Conservation (phyloP, 1,140 invertebrate species). For the Oryzaephilus surinamensis region DNA sequence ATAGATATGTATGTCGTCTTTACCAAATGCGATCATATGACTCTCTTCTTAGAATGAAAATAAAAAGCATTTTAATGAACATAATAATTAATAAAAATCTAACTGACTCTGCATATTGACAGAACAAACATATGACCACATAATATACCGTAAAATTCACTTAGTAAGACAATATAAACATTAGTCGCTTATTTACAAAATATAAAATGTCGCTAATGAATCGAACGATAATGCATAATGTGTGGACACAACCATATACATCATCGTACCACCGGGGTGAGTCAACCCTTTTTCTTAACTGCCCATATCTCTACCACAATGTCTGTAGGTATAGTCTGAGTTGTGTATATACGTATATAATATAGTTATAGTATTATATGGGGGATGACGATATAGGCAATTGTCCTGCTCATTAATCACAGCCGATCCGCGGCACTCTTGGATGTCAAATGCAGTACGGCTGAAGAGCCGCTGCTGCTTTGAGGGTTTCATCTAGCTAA, state of each 20-base stretch:
- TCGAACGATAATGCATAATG: constrained; percentile 1
- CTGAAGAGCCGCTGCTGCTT: constrained; percentile 32
- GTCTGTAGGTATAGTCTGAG: too few relatives aligned
- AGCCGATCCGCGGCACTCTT: constrained; percentile 31
- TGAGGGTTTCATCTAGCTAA: constrained; percentile 36
- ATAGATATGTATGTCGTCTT: too few relatives aligned
- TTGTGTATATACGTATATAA: background rate
- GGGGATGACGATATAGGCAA: constrained; percentile 25
- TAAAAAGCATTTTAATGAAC: too few relatives aligned
- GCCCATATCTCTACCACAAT: background rate
- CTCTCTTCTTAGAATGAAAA: too few relatives aligned
- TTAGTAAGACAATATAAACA: too few relatives aligned
- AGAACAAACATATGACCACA: too few relatives aligned
- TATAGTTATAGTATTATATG: background rate
- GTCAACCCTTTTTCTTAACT: constrained; percentile 29
- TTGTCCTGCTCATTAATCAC: constrained; percentile 37
- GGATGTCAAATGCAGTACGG: constrained; percentile 34
- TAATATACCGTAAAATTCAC: too few relatives aligned
- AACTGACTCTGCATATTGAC: too few relatives aligned
- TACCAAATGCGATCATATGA: too few relatives aligned
- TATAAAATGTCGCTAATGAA: constrained; percentile 33
- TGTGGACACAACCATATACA: background rate
- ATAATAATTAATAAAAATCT: too few relatives aligned
- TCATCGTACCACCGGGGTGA: constrained; percentile 1
- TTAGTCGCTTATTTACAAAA: constrained; percentile 34